Conservation (phyloP, 2,113 vertebrate genomes). For the Sander lucioperca region DNA sequence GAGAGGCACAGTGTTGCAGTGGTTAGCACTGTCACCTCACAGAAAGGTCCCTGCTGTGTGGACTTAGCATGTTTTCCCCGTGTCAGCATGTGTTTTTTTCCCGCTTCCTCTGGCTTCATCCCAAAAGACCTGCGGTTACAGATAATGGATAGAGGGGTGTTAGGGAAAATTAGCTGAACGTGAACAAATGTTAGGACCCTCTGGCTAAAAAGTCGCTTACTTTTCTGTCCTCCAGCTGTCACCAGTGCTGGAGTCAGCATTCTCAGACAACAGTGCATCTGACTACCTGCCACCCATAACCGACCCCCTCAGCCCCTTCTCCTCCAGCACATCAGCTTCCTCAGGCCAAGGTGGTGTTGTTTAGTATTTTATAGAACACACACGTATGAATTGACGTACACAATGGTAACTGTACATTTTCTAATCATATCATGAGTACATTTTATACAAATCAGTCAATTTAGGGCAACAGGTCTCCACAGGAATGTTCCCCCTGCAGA, state of each 20-base stretch:
- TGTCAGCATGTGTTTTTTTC: too few species aligned
- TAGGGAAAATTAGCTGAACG: not conserved
- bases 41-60: not conserved
- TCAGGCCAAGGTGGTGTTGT: constrained; percentile 54
- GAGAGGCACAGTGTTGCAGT: too few species aligned
- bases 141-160: not conserved
- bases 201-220: not conserved
- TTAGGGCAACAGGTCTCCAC: not conserved
- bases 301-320: constrained; percentile 64
- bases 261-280: constrained; percentile 73
- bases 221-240: constrained; percentile 76
- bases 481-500: constrained; percentile 63
- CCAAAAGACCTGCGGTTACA: not conserved
- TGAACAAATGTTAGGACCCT: not conserved
- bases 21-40: not conserved
- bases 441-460: not conserved
- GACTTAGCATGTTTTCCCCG: not conserved
- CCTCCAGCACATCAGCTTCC: constrained; percentile 66
- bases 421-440: not conserved
- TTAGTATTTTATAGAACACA: not conserved
- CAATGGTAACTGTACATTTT: not conserved
- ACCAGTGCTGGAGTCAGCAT: constrained; percentile 79
- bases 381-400: not conserved
- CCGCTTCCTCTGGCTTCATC: too few species aligned
- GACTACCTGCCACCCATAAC: constrained; percentile 68